Evolutionary conservation across 2,797 vertebrate species (phyloP), one percentile per base, ranked within the genome.

Genomic region (Cryptoblepharus egeriae): DNA sequence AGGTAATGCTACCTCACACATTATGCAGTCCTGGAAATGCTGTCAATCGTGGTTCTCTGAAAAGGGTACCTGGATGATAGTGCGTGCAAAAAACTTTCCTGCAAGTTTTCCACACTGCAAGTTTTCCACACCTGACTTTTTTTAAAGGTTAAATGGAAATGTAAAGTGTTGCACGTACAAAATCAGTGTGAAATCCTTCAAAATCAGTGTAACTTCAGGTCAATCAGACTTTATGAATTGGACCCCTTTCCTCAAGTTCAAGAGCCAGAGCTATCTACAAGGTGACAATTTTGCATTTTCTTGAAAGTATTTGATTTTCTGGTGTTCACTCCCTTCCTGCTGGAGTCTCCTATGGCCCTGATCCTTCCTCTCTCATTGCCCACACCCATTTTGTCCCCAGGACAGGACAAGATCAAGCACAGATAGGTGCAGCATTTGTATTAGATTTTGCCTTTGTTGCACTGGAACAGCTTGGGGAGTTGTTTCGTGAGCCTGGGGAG

Each of bases 41-140:
- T 37, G 15, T 49, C 9, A 79, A n/a, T n/a, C 26, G 20, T 10
- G 5, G 16, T 7, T 63, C 61, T 30, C 42, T 58, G 24, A 45
- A 1, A 58, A 64, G 32, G 3, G 42, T 18, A 7, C 15, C 60
- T 61, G 60, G 60, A 9, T 28, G 26, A 61, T 11, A 24, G 58
- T 79, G 32, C 42, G 72, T 81, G 16, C 70, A 35, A 77, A 57
- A 35, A 77, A 57, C 52, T 55, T 88, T n/a, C n/a, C n/a, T n/a
- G n/a, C n/a, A n/a, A n/a, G 28, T 75, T 1, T 22, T 78, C 55
- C 92, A 85, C 77, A 80, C 2, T n/a, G n/a, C n/a, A n/a, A n/a
- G n/a, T n/a, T n/a, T n/a, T n/a, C 42, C 39, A 72, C 32, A 57
- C 3, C 12, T 68, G 30, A 61, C 65, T 1, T 49, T 67, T 52